phyloP scores from a whole-genome alignment of 2,888 invertebrate species.

The Idaea aversata region DNA sequence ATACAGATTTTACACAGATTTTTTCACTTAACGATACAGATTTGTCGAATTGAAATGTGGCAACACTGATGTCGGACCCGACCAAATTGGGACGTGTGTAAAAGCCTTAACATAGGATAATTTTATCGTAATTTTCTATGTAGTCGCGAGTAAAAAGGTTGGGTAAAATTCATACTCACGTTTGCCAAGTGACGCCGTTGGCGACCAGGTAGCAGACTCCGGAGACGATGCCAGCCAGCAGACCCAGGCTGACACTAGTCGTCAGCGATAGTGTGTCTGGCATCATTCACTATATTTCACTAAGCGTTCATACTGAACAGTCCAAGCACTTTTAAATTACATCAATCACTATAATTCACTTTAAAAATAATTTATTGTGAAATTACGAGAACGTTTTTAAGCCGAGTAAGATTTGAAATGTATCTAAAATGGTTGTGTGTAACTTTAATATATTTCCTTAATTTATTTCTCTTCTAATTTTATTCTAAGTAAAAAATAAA shows the following conservation, averaged over 20 bases:
- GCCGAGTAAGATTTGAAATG: neutral
- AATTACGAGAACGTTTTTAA: too few relatives aligned
- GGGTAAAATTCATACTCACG: conserved; percentile 60
- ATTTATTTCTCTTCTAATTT: neutral
- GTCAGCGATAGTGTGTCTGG: conserved; percentile 79
- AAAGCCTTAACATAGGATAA: too few relatives aligned
- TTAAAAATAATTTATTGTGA: neutral
- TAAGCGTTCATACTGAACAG: neutral
- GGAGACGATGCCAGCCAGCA: conserved; percentile 84
- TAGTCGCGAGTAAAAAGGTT: conserved; percentile 5
- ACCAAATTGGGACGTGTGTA: too few relatives aligned
- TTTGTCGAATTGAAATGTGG: too few relatives aligned
- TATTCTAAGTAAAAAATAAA: neutral
- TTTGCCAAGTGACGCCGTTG: conserved; percentile 74
- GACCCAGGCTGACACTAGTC: conserved; percentile 82
- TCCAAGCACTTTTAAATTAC: neutral
- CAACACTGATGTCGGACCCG: too few relatives aligned
- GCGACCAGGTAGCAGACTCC: conserved; percentile 84
- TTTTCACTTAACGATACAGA: too few relatives aligned
- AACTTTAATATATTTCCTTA: neutral
- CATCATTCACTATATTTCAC: conserved; percentile 49
- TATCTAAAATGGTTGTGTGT: neutral
- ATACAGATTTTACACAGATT: too few relatives aligned
- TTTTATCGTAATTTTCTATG: neutral
- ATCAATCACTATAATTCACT: neutral